Percentiles rank a stretch among this genome's conserved stretches.
phyloP scores from a whole-genome alignment of 2,113 vertebrate species.

The Myxocyprinus asiaticus region DNA sequence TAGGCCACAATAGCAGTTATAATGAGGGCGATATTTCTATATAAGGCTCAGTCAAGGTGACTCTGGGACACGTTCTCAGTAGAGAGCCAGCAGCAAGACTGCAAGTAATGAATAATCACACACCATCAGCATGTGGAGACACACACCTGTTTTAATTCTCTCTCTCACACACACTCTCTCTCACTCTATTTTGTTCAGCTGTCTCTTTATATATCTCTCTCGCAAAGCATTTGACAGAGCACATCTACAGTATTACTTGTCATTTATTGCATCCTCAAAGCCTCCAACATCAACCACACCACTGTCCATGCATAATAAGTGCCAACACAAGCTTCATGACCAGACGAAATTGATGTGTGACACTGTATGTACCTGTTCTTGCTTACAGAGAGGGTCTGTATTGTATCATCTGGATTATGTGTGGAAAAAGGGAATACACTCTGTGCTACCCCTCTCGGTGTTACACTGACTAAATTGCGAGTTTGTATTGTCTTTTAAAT shows the following conservation, averaged over 20 bases:
- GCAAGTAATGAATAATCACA: constrained; percentile 59
- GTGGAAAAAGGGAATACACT: constrained; percentile 28
- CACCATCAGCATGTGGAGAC: constrained; percentile 51
- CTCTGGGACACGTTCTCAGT: constrained; percentile 51
- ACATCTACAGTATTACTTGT: constrained; percentile 34
- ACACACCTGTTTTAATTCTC: constrained; percentile 45
- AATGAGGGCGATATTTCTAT: constrained; percentile 40
- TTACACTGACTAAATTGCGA: constrained; percentile 36
- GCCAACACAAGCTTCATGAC: constrained; percentile 22
- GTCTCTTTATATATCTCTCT: constrained; percentile 23
- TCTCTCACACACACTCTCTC: constrained; percentile 16
- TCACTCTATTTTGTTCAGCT: constrained; percentile 14
- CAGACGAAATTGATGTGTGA: constrained; percentile 26
- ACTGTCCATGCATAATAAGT: constrained; percentile 43
- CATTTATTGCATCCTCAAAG: constrained; percentile 30
- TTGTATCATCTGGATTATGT: constrained; percentile 47
- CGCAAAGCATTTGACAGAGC: constrained; percentile 31
- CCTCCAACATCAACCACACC: constrained; percentile 4
- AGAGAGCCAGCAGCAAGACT: constrained; percentile 41
- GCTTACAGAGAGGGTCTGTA: constrained; percentile 51
- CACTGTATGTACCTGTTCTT: constrained; percentile 50
- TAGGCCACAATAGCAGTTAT: constrained; percentile 50
- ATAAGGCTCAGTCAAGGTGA: constrained; percentile 62
- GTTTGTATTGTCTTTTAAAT: constrained; percentile 52
- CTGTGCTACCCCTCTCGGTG: constrained; percentile 29